Conservation (phyloP, 2,888 invertebrate species). For the Timandra comae region DNA sequence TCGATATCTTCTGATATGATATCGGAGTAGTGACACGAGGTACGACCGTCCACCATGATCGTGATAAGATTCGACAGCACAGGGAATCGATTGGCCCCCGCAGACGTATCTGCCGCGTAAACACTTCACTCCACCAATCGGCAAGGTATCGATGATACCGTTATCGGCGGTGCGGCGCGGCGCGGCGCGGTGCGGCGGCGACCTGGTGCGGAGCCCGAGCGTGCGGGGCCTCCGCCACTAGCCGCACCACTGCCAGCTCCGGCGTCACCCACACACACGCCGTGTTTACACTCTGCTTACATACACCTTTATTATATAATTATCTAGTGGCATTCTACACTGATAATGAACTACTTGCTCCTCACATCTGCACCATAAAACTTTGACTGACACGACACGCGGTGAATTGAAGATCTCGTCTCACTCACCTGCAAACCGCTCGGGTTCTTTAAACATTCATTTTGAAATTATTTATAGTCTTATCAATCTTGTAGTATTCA, state of each 20-base stretch:
- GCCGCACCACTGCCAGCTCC: constrained; percentile 46
- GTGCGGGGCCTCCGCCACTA: constrained; percentile 43
- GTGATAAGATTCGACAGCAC: constrained; percentile 65
- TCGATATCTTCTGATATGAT: constrained; percentile 72
- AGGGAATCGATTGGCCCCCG: constrained; percentile 69
- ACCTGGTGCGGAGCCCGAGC: constrained; percentile 15
- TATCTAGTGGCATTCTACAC: constrained; percentile 43
- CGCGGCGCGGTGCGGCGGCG: constrained; percentile 16
- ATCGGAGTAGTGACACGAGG: constrained; percentile 66
- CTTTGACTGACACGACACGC: not conserved
- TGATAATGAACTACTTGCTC: constrained; percentile 34
- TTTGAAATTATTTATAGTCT: constrained; percentile 4
- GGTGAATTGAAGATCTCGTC: not conserved
- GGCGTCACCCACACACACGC: constrained; percentile 35
- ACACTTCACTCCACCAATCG: constrained; percentile 71
- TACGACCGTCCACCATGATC: constrained; percentile 68
- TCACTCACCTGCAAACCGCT: not conserved
- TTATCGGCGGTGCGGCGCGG: constrained; percentile 9
- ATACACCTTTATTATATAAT: constrained; percentile 69
- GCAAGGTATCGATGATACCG: constrained; percentile 50
- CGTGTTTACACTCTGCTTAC: constrained; percentile 65
- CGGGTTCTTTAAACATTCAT: constrained; percentile 2
- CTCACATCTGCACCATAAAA: not conserved
- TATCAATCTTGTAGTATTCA: constrained; percentile 8
- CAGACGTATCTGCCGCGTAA: constrained; percentile 59